Evolutionary conservation across 1,140 invertebrate species (phyloP).

Genomic region (Orius insidiosus): DNA sequence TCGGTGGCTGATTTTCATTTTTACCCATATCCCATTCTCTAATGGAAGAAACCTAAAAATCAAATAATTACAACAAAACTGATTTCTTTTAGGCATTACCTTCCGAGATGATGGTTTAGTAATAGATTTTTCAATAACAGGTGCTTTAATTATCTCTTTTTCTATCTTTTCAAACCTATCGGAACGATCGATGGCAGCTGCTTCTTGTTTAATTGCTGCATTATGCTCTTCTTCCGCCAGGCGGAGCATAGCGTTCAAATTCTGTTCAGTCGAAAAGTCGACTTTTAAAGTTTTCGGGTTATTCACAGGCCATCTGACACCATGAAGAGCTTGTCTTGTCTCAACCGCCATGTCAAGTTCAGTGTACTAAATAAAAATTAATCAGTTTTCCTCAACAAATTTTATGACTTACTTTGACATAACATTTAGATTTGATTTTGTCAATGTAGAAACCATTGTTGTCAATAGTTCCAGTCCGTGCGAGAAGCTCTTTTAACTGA

Average conservation of each 20-base stretch:
- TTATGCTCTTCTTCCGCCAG: constrained; percentile 24
- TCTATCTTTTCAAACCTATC: constrained; percentile 27
- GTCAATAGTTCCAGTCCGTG: constrained; percentile 70
- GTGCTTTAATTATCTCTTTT: background rate
- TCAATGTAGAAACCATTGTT: constrained; percentile 96
- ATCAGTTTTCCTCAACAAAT: background rate
- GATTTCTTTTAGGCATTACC: no score
- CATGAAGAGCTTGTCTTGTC: constrained; percentile 81
- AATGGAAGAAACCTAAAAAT: constrained; percentile 27
- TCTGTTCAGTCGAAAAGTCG: constrained; percentile 69
- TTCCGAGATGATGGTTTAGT: no score
- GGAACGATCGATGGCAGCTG: constrained; percentile 13
- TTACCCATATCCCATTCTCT: constrained; percentile 86
- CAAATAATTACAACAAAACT: constrained; percentile 9
- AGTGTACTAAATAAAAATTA: constrained; percentile 35
- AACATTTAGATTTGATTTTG: constrained; percentile 92
- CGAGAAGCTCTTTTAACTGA: constrained; percentile 79
- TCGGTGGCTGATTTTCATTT: constrained; percentile 39
- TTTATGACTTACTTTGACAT: constrained; percentile 43
- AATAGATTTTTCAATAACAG: no score
- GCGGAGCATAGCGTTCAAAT: constrained; percentile 46
- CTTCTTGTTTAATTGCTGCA: constrained; percentile 24
- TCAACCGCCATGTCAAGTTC: constrained; percentile 64
- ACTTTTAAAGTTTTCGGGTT: constrained; percentile 89
- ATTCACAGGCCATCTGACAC: constrained; percentile 82